These are phyloP conservation scores for Rhea americana DNA, from an alignment of 2,113 vertebrate species.

Conservation along the genomic window DNA sequence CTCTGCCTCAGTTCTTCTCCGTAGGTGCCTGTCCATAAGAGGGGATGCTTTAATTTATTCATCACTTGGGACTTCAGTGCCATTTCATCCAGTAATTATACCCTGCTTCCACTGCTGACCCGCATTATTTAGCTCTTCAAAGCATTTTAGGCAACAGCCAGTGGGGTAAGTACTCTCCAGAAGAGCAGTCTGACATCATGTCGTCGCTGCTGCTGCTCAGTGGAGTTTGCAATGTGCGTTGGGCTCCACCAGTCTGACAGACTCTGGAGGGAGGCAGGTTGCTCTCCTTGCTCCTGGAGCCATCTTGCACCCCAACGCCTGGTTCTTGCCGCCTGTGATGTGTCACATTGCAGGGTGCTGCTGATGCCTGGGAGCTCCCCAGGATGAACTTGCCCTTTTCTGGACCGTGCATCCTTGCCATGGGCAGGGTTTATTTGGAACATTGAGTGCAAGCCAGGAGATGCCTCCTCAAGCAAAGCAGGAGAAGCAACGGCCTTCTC, in stretches of 20 bases:
- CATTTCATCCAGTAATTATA: neutral
- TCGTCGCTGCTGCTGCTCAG: neutral
- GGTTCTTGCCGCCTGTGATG: neutral
- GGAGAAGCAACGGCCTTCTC: neutral
- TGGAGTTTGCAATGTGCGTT: rapidly evolving
- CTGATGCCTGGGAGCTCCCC: rapidly evolving
- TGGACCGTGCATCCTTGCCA: neutral
- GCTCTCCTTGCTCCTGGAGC: rapidly evolving
- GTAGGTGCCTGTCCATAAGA: neutral
- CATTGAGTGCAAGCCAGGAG: too few species aligned
- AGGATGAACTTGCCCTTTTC: rapidly evolving
- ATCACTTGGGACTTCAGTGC: neutral
- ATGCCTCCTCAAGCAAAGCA: neutral
- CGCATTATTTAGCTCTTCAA: neutral
- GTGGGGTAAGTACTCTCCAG: neutral
- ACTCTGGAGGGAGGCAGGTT: rapidly evolving
- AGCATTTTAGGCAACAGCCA: neutral
- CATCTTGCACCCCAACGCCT: rapidly evolving
- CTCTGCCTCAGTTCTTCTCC: neutral
- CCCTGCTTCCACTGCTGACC: neutral
- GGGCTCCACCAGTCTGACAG: neutral
- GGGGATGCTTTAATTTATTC: neutral
- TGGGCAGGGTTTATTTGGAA: neutral
- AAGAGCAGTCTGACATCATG: rapidly evolving
- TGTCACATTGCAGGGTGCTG: rapidly evolving